Conservation (phyloP, 2,113 vertebrate species). For the Petaurus breviceps region DNA sequence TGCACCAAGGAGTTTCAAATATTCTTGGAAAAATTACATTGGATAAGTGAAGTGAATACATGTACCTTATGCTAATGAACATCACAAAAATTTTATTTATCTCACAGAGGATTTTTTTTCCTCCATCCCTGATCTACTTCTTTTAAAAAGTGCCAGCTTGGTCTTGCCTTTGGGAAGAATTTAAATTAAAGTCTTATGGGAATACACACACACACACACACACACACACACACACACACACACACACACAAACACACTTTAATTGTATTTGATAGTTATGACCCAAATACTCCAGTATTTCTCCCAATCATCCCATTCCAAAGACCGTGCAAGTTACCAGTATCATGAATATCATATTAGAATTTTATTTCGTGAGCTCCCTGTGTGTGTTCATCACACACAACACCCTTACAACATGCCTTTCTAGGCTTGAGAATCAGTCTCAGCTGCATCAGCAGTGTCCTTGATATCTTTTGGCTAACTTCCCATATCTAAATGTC, state of each 20-base stretch:
- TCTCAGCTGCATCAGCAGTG: slow-evolving; percentile 27
- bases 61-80: slow-evolving; percentile 28
- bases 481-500: slow-evolving; percentile 63
- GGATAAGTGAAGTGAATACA: slow-evolving; percentile 12
- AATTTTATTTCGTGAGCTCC: slow-evolving; percentile 20
- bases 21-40: slow-evolving; percentile 13
- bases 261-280: background rate
- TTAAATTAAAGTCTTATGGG: no score
- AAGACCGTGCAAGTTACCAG: slow-evolving; percentile 38
- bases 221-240: no score
- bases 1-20: slow-evolving; percentile 57
- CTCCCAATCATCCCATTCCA: background rate
- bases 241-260: background rate
- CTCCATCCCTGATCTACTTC: background rate
- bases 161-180: background rate
- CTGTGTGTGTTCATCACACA: background rate
- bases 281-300: slow-evolving; percentile 11
- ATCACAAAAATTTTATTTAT: slow-evolving; percentile 35
- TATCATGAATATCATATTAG: slow-evolving; percentile 12
- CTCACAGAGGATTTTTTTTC: slow-evolving; percentile 15
- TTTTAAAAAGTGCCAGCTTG: background rate
- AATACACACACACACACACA: background rate
- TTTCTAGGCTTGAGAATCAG: slow-evolving; percentile 10
- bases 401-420: background rate
- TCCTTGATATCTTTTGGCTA: slow-evolving; percentile 59